Conservation (phyloP, 2,888 invertebrate genomes). For the Proisotoma minuta region DNA sequence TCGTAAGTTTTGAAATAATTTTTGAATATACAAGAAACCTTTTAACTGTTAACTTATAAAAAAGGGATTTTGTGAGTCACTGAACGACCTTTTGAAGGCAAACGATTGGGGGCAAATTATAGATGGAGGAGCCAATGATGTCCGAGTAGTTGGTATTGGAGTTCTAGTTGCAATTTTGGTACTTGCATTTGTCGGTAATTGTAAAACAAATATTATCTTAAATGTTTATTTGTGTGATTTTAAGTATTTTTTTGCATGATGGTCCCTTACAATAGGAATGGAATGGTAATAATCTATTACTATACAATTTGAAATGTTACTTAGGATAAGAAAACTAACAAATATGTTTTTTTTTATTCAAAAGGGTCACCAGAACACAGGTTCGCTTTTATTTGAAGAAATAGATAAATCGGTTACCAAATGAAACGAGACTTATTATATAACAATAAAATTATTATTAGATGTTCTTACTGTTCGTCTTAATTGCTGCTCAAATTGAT, state of each 20-base stretch:
- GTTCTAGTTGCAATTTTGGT: slow-evolving; percentile 53
- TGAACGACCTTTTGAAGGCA: slow-evolving; percentile 54
- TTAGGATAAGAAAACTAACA: not conserved
- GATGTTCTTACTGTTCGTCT: slow-evolving; percentile 54
- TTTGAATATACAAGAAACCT: too few species aligned
- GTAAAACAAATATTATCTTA: too few species aligned
- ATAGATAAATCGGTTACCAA: too few species aligned
- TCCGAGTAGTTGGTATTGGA: slow-evolving; percentile 69
- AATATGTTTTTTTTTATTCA: not conserved
- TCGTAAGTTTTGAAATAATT: too few species aligned
- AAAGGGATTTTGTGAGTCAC: slow-evolving; percentile 60
- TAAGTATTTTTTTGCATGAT: too few species aligned
- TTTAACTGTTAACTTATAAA: too few species aligned
- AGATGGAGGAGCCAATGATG: slow-evolving; percentile 72
- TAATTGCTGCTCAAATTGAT: slow-evolving; percentile 56
- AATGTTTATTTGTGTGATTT: too few species aligned
- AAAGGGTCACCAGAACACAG: slow-evolving; percentile 57
- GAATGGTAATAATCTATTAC: slow-evolving; percentile 51
- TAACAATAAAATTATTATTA: too few species aligned
- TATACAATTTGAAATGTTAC: not conserved
- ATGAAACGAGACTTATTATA: too few species aligned
- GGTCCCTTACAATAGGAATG: too few species aligned
- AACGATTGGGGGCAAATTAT: slow-evolving; percentile 63
- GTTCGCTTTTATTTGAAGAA: too few species aligned
- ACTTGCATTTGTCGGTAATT: slow-evolving; percentile 58